phyloP scores from a whole-genome alignment of 2,888 invertebrate genomes.

The Brachypalpus laphriformis region DNA sequence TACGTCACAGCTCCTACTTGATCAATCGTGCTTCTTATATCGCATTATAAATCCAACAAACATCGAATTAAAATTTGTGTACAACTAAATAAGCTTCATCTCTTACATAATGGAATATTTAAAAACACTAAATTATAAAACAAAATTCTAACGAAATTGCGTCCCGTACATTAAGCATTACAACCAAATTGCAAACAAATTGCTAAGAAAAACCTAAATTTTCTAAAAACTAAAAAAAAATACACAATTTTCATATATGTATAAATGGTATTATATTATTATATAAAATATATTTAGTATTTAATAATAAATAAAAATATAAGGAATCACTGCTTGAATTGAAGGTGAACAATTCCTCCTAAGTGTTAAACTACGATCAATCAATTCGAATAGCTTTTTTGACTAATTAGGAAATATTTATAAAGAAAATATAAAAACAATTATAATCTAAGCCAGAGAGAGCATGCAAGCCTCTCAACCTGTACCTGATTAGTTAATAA shows the following conservation, averaged over 20 bases:
- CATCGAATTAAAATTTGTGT: constrained; percentile 55
- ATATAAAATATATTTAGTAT: constrained; percentile 51
- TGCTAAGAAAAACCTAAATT: constrained; percentile 30
- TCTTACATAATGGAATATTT: constrained; percentile 10
- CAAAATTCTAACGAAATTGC: constrained; percentile 65
- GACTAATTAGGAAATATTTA: constrained; percentile 57
- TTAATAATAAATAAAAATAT: constrained; percentile 17
- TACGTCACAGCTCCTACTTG: constrained; percentile 32
- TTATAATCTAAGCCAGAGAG: constrained; percentile 30
- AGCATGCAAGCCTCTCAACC: constrained; percentile 14
- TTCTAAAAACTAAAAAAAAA: constrained; percentile 38
- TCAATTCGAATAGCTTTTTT: constrained; percentile 73
- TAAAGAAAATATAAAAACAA: constrained; percentile 30
- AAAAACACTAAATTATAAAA: constrained; percentile 37
- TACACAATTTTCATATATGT: constrained; percentile 36
- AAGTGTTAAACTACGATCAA: constrained; percentile 70
- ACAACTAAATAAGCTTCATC: constrained; percentile 51
- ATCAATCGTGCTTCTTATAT: constrained; percentile 56
- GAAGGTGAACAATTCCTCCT: constrained; percentile 59
- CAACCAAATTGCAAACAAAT: constrained; percentile 65
- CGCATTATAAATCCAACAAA: constrained; percentile 21
- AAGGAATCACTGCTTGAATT: constrained; percentile 49
- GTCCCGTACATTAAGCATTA: constrained; percentile 59
- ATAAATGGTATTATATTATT: constrained; percentile 57
- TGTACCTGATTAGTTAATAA: constrained; percentile 71